Conservation (phyloP, 2,888 invertebrate species). For the Sisyra nigra region DNA sequence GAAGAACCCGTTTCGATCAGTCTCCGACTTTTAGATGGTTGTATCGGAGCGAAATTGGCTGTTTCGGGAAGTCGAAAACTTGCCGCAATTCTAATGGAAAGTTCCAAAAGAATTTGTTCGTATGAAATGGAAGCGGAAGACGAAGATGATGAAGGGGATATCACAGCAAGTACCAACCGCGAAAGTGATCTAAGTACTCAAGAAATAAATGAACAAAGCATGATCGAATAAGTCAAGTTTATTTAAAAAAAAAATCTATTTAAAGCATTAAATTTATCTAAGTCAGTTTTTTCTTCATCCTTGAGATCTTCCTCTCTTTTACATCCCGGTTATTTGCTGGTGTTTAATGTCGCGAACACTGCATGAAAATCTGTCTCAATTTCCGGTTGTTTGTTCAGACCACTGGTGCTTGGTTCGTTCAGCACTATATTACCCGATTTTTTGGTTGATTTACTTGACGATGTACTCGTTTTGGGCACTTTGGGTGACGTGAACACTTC, state of each 20-base stretch:
- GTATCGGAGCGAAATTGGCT: slow-evolving; percentile 51
- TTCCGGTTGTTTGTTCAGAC: background rate
- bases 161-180: slow-evolving; percentile 19
- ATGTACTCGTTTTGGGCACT: slow-evolving; percentile 10
- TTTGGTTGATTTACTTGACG: background rate
- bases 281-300: background rate
- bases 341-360: slow-evolving; percentile 2
- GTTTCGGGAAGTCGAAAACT: slow-evolving; percentile 77
- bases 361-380: slow-evolving; percentile 5
- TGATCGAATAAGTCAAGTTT: slow-evolving; percentile 5
- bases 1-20: slow-evolving; percentile 33
- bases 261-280: background rate
- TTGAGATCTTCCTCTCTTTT: background rate
- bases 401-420: background rate
- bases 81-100: slow-evolving; percentile 69
- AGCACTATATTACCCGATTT: background rate
- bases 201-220: slow-evolving; percentile 2
- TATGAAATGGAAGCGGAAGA: slow-evolving; percentile 91
- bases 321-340: background rate
- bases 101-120: slow-evolving; percentile 60
- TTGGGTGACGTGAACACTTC: slow-evolving; percentile 15
- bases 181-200: slow-evolving; percentile 15
- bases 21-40: slow-evolving; percentile 45
- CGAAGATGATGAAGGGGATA: slow-evolving; percentile 55
- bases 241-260: background rate